Conservation (phyloP, 2,888 invertebrate genomes). For the Eustalomyia histrio region DNA sequence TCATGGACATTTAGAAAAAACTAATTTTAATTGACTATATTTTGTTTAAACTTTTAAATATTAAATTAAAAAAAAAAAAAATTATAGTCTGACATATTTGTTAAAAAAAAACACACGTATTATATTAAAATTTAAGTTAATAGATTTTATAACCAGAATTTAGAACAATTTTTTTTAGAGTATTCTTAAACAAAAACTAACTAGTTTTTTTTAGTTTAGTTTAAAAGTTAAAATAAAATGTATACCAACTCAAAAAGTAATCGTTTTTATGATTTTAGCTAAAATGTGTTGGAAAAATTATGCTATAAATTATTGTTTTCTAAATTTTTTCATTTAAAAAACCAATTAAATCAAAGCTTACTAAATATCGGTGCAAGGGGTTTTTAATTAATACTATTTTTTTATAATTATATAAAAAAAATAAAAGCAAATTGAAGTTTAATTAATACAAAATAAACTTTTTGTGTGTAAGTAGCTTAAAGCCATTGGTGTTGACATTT, state of each 20-base stretch:
- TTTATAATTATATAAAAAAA: conserved; percentile 19
- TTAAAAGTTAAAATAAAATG: not conserved
- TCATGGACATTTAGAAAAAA: conserved; percentile 45
- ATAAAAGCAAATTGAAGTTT: conserved; percentile 47
- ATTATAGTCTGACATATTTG: conserved; percentile 48
- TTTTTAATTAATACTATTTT: conserved; percentile 42
- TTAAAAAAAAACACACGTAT: conserved; percentile 15
- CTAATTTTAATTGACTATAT: conserved; percentile 3
- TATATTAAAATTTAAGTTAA: conserved; percentile 28
- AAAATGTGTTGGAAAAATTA: not conserved
- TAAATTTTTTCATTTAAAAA: not conserved
- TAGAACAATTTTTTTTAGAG: conserved; percentile 31
- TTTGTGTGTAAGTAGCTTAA: conserved; percentile 64
- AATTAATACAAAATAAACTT: conserved; percentile 37
- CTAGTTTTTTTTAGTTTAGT: conserved; percentile 30
- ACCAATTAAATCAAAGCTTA: conserved; percentile 25
- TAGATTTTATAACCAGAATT: conserved; percentile 43
- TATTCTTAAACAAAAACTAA: not conserved
- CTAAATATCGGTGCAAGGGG: conserved; percentile 64
- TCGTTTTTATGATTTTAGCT: not conserved
- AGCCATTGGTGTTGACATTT: conserved; percentile 64
- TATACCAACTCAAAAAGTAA: not conserved
- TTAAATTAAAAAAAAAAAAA: conserved; percentile 24
- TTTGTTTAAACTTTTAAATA: conserved; percentile 29
- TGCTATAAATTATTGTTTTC: not conserved